A percentile compares a stretch with the other conserved stretches of the same genome.
Evolutionary conservation across 2,888 invertebrate species (phyloP).

Genomic region (Hemaris fuciformis): DNA sequence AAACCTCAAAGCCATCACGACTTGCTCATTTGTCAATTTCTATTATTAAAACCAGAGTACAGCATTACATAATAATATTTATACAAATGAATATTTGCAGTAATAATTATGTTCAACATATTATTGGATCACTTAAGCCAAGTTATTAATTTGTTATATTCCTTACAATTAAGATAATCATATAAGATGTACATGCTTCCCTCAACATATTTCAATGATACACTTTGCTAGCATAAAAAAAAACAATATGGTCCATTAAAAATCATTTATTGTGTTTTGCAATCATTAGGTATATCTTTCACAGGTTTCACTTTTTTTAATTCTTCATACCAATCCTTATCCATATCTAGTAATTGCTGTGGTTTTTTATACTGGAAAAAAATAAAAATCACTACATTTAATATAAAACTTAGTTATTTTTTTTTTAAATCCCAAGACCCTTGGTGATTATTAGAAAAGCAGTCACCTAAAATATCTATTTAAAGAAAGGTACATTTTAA

Average conservation of each 20-base stretch:
- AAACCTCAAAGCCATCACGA: too few relatives aligned
- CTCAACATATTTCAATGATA: not conserved
- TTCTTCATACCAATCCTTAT: slow-evolving; percentile 81
- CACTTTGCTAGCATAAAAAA: not conserved
- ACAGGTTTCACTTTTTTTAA: slow-evolving; percentile 65
- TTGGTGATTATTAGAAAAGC: too few relatives aligned
- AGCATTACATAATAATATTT: too few relatives aligned
- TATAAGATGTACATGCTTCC: not conserved
- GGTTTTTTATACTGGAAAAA: slow-evolving; percentile 93
- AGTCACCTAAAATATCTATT: too few relatives aligned
- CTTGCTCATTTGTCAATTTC: too few relatives aligned
- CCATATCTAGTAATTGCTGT: slow-evolving; percentile 84
- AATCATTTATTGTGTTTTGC: slow-evolving; percentile 62
- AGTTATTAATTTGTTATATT: too few relatives aligned
- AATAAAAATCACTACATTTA: too few relatives aligned
- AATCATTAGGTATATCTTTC: slow-evolving; percentile 71
- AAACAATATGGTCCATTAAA: not conserved
- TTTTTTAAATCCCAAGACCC: too few relatives aligned
- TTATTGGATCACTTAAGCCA: too few relatives aligned
- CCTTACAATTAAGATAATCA: not conserved
- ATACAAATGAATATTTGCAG: not conserved
- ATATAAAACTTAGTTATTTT: too few relatives aligned
- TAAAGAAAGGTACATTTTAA: too few relatives aligned
- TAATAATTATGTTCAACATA: not conserved
- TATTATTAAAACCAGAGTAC: too few relatives aligned